A percentile compares a stretch with the other conserved stretches of the same genome.
phyloP scores from a whole-genome alignment of 2,888 invertebrate genomes.

The Amaurobius ferox region DNA sequence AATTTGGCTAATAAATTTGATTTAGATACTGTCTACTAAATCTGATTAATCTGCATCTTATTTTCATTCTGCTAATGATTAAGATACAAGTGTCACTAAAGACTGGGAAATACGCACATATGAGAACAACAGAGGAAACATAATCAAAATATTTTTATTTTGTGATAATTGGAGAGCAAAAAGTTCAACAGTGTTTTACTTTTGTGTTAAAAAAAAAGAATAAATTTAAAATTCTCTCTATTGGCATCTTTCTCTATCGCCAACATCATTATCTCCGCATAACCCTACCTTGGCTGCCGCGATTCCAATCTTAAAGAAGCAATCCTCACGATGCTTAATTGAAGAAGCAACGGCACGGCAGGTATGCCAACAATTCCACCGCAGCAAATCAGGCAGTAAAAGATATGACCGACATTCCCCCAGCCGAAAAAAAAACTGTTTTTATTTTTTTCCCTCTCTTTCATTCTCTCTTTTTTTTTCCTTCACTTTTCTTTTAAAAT shows the following conservation, averaged over 20 bases:
- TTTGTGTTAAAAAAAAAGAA: too few species aligned
- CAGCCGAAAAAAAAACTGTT: not conserved
- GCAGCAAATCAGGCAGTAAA: conserved; percentile 44
- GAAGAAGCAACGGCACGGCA: conserved; percentile 52
- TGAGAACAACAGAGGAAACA: too few species aligned
- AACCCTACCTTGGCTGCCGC: conserved; percentile 43
- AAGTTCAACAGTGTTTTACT: too few species aligned
- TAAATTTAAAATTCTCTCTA: too few species aligned
- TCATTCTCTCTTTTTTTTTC: conserved; percentile 9
- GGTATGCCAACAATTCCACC: conserved; percentile 55
- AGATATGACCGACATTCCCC: conserved; percentile 37
- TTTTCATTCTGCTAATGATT: too few species aligned
- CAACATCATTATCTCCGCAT: conserved; percentile 30
- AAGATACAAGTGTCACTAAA: too few species aligned
- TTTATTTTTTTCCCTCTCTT: not conserved
- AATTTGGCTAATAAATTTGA: too few species aligned
- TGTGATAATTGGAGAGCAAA: too few species aligned
- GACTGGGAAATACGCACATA: too few species aligned
- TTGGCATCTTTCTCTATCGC: conserved; percentile 2
- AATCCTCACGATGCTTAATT: conserved; percentile 54
- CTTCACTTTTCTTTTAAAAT: not conserved
- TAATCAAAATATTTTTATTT: too few species aligned
- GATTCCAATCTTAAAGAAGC: conserved; percentile 49
- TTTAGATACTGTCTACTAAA: too few species aligned
- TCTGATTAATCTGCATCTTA: too few species aligned